Evolutionary conservation across 1,140 invertebrate genomes (phyloP), one percentile per base, ranked within the genome.

Genomic region (Anadara kagoshimensis): DNA sequence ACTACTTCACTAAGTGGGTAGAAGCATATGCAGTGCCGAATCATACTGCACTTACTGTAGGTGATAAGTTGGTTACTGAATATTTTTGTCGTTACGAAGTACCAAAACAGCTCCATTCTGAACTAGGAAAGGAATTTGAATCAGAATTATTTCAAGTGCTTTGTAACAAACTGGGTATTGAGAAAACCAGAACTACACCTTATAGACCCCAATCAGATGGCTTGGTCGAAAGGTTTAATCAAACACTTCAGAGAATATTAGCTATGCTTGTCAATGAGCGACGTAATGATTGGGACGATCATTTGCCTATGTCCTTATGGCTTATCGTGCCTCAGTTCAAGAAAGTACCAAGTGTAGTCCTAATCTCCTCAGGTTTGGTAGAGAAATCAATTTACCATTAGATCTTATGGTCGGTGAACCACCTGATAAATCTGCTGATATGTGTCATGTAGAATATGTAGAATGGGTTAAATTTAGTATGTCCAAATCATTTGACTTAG

Each of bases 21-120:
- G 78, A 81, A 62, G 78, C 75, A 10, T 79, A 73, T 36, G 29
- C 83, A 41, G 18, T 86, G 3, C 49, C 58, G 14, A 62, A 86
- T 43, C 65, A 81, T n/a, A 44, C 18, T 0, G 68, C 59, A 49
- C 16, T 51, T 22, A 76, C 64, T 26, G 65, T 73, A 36, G 56
- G 64, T 2, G 47, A 43, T 10, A 58, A 22, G 14, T n/a, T 77
- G 16, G 64, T 73, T 11, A 47, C n/a, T 11, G 65, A 67, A 44
- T 67, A 63, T 20, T 54, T 68, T 29, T 51, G 43, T 10, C 20
- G 61, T 5, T 73, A 53, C 41, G 51, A 70, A 11, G 20, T 61
- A 24, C 75, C 75, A 3, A 14, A 41, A 22, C 45, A 56, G 12
- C 24, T 77, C 18, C 63, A 72, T 36, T 62, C 64, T 5, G 75